These are phyloP conservation scores for Etheostoma nigrum DNA, from an alignment of 2,797 vertebrate species.

Conservation along the genomic window DNA sequence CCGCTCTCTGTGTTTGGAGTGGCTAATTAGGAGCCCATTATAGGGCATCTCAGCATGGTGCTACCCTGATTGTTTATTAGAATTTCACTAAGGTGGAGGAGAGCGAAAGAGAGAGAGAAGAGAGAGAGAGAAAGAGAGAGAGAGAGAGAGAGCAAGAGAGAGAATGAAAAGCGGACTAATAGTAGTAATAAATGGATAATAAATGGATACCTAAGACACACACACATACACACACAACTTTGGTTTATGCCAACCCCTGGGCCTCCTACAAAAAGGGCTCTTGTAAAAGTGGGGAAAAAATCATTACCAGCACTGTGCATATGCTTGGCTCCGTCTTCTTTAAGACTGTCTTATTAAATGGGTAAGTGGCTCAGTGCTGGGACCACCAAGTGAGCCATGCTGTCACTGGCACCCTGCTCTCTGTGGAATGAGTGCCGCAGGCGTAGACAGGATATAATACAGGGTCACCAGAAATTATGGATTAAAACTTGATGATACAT, in stretches of 20 bases:
- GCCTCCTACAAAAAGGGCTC: slow-evolving; percentile 76
- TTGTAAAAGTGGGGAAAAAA: slow-evolving; percentile 75
- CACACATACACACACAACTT: slow-evolving; percentile 41
- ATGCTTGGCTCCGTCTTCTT: slow-evolving; percentile 73
- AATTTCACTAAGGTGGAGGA: slow-evolving; percentile 76
- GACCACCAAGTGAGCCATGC: slow-evolving; percentile 81
- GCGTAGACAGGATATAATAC: slow-evolving; percentile 71
- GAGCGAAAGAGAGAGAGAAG: slow-evolving; percentile 42
- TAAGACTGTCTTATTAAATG: slow-evolving; percentile 82
- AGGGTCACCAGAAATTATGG: slow-evolving; percentile 73
- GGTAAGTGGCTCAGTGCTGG: slow-evolving; percentile 79
- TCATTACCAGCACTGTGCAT: slow-evolving; percentile 61
- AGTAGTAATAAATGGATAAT: slow-evolving; percentile 79
- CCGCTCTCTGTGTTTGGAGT: slow-evolving; percentile 80
- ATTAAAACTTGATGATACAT: slow-evolving; percentile 54
- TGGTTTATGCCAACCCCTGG: slow-evolving; percentile 73
- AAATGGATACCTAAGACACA: slow-evolving; percentile 74
- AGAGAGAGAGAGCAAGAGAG: slow-evolving; percentile 34
- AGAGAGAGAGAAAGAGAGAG: slow-evolving; percentile 33
- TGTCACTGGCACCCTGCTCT: slow-evolving; percentile 77
- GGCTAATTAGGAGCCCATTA: slow-evolving; percentile 85
- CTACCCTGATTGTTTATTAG: slow-evolving; percentile 83
- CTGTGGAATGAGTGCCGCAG: slow-evolving; percentile 62
- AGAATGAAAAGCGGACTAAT: slow-evolving; percentile 72
- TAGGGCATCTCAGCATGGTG: slow-evolving; percentile 80